Evolutionary conservation across 2,113 vertebrate genomes (phyloP), one percentile per base, ranked within the genome.

Genomic region (Stigmatopora argus): DNA sequence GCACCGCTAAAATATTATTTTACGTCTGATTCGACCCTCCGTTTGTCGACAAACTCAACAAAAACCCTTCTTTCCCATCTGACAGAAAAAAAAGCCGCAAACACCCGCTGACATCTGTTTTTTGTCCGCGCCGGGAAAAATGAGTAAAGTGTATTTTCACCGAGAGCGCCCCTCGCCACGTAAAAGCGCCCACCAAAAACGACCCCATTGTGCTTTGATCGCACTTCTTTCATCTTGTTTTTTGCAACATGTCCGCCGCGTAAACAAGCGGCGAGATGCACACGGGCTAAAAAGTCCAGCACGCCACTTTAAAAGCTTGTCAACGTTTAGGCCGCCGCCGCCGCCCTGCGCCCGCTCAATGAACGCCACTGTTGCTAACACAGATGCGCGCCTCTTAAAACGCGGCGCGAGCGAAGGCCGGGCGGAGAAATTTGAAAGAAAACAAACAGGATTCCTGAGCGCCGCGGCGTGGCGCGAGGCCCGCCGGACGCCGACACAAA

Each of bases 361-460:
- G 79, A 82, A 78, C 73, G 66, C 74, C 59, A 83, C 80, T 85
- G 85, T 88, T 85, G 69, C 80, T 72, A 82, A 78, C 69, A 68
- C 78, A 84, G 77, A 81, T 78, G 77, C 78, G 61, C 76, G 78
- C 74, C 66, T 31, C 26, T 82, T 78, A 66, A 73, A 69, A 69
- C 59, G 68, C 56, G 5, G 15, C 35, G 8, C 0, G 19, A 53
- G 21, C 21, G 51, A 23, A 23, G 53, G 53, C 81, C 74, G 79
- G 86, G 79, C 85, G 80, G 81, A 90, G 87, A 89, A 85, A 87
- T 88, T 83, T 77, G 79, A 89, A 88, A 83, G 84, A 89, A 91
- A 90, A 91, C 89, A 91, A 90, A 90, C 88, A 90, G 73, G 82
- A 91, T 91, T 91, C 89, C 88, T 85, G 86, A 89, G 80, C 61